Base-by-base conservation (phyloP, 2,888 invertebrate species). In the Hyles lineata region DNA sequence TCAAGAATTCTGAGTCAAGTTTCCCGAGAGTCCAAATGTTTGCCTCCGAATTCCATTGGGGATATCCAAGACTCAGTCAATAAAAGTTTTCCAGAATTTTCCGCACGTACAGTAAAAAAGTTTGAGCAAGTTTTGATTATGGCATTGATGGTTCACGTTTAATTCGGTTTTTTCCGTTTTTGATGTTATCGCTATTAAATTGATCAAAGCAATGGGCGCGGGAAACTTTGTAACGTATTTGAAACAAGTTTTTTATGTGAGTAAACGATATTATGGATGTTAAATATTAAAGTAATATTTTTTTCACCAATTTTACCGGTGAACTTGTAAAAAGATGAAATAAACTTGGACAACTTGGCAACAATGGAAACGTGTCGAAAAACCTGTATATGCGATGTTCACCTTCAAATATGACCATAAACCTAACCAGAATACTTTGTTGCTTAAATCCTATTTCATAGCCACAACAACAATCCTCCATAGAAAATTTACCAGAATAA, bases 21-120 rank as follows among this genome's bases (percentile, higher is more conserved):
- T 71, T 59, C 60, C n/a, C 60, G 1, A 17, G 60, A 59, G 32
- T 60, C 35, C 60, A 17, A 19, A 55, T 73, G 70, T 70, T 73
- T 73, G 55, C 52, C 60, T 25, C 60, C 70, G 23, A 70, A 73
- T 73, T 61, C 73, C 73, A 62, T 32, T 23, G 73, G 62, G 69
- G 32, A 35, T 55, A 29, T 61, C 52, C 61, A 70, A 21, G n/a
- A 55, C 25, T 21, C 58, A 55, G 72, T 62, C 35, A 50, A 70
- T 70, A 70, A 73, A 73, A 62, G 35, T 63, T 62, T 62, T 17
- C n/a, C 4, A 59, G 32, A 35, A 15, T 11, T 43, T 9, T 32
- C 32, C 67, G 32, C 35, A 55, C 35, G 35, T 67, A 32, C 23
- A 2, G 3, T n/a, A 63, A 58, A 70, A 43, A 58, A 58, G 52